Evolutionary conservation across 2,113 vertebrate genomes (phyloP).

Genomic region (Mixornis gularis): DNA sequence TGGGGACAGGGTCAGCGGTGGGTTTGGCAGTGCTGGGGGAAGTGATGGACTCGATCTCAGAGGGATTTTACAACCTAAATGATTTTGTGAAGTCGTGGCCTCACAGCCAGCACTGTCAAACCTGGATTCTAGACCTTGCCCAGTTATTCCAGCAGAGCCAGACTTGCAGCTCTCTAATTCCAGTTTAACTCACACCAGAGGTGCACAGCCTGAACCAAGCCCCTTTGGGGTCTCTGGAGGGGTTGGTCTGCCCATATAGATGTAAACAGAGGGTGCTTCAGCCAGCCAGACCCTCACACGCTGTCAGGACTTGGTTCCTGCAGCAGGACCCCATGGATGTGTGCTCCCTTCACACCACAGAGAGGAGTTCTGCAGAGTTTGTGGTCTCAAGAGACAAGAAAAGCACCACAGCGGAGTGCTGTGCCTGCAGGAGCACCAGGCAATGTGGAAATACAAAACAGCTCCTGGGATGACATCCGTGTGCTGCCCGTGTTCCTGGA

Average conservation of each 20-base stretch:
- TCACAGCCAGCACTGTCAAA: accelerated
- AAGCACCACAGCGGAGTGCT: background rate
- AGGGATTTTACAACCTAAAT: background rate
- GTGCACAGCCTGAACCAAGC: background rate
- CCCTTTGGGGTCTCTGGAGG: background rate
- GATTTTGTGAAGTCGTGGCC: too few species aligned
- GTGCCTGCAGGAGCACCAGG: background rate
- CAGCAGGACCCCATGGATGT: background rate
- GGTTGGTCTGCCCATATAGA: background rate
- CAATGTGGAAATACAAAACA: background rate
- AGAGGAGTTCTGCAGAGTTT: background rate
- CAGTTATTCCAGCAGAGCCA: background rate
- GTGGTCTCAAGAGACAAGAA: background rate
- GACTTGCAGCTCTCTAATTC: background rate
- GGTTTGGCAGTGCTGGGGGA: background rate
- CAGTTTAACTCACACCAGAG: background rate
- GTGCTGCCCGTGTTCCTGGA: background rate
- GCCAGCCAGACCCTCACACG: background rate
- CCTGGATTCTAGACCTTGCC: background rate
- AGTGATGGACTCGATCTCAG: background rate
- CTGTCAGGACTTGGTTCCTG: background rate
- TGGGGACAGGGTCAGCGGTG: background rate
- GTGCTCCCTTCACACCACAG: background rate
- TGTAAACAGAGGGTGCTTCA: background rate
- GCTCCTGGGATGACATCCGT: background rate